Conservation (phyloP, 2,113 vertebrate genomes). For the Platichthys flesus region DNA sequence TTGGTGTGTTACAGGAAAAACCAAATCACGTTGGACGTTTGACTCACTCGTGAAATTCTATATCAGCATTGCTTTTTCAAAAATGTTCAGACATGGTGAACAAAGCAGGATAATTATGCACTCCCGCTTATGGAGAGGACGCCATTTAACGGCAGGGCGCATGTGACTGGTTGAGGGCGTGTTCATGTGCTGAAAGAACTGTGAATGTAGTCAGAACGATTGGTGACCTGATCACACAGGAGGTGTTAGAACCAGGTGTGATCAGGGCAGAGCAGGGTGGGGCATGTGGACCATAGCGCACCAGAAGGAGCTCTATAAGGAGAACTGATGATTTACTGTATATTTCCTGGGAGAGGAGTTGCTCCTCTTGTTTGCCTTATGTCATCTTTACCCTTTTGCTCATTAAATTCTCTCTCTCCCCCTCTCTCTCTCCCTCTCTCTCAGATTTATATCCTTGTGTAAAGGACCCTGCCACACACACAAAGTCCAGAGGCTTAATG, state of each 20-base stretch:
- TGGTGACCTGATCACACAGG: background rate
- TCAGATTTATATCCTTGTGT: conserved; percentile 93
- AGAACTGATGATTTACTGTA: background rate
- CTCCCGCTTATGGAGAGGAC: too few species aligned
- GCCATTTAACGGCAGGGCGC: too few species aligned
- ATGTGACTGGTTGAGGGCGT: too few species aligned
- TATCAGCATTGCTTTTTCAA: background rate
- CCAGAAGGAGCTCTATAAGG: conserved; percentile 5
- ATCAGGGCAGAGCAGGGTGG: background rate
- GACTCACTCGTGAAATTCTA: background rate
- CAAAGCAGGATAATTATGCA: background rate
- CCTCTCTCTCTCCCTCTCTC: conserved; percentile 19
- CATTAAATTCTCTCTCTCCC: conserved; percentile 37
- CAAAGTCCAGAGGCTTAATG: conserved; percentile 98
- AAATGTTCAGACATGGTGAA: background rate
- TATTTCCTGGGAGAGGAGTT: background rate
- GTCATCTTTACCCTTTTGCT: conserved; percentile 35
- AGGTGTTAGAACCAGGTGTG: background rate
- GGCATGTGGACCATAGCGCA: background rate
- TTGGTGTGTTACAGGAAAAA: background rate
- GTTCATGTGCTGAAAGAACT: background rate
- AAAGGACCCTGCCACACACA: conserved; percentile 99
- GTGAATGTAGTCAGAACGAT: background rate
- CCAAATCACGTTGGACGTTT: background rate
- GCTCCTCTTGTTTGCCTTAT: conserved; percentile 30